Evolutionary conservation across 2,888 invertebrate species (phyloP).

Genomic region (Rotaria magnacalcarata): DNA sequence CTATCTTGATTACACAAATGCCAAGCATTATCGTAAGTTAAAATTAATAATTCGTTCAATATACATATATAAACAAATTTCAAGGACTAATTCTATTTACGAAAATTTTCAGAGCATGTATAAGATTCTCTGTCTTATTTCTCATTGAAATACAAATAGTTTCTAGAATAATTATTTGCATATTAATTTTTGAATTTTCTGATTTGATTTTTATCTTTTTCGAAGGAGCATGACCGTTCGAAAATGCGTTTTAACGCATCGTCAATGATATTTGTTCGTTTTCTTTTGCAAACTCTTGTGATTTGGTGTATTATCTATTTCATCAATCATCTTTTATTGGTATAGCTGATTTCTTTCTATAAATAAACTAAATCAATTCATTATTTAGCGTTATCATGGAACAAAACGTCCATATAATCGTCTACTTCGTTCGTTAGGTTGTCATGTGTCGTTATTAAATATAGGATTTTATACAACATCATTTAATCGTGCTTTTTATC

Average conservation of each 20-base stretch:
- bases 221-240: not conserved
- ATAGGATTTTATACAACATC: slow-evolving; percentile 56
- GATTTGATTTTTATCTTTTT: not conserved
- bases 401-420: not conserved
- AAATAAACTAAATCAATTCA: not conserved
- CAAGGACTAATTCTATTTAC: too few relatives aligned
- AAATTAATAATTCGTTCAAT: too few relatives aligned
- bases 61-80: too few relatives aligned
- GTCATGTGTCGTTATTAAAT: slow-evolving; percentile 55
- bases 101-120: too few relatives aligned
- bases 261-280: not conserved
- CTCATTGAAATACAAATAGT: too few relatives aligned
- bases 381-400: not conserved
- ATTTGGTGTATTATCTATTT: not conserved
- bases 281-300: not conserved
- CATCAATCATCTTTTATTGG: not conserved
- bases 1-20: not conserved
- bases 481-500: slow-evolving; percentile 56
- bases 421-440: not conserved
- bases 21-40: not conserved
- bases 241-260: slow-evolving; percentile 1
- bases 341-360: not conserved
- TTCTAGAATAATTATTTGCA: too few relatives aligned
- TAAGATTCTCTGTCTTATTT: too few relatives aligned
- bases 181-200: too few relatives aligned